Conservation (phyloP, 1,140 invertebrate genomes). For the Drosophila sechellia region DNA sequence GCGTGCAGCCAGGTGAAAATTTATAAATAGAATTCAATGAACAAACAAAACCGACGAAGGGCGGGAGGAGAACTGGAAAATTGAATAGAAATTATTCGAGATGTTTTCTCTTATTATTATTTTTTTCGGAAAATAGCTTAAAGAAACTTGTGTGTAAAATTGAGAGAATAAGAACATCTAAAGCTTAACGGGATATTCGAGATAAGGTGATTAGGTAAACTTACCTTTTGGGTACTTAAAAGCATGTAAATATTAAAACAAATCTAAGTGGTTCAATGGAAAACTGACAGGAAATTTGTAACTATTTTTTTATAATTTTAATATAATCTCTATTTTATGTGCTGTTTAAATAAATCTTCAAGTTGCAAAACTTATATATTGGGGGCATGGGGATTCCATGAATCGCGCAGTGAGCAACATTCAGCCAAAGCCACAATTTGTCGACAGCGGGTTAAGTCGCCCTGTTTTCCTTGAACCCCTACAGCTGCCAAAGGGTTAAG, state of each 20-base stretch:
- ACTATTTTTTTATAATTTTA: too few relatives aligned
- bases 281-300: too few relatives aligned
- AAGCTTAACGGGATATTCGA: slow-evolving; percentile 1
- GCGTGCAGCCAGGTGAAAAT: slow-evolving; percentile 34
- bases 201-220: background rate
- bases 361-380: slow-evolving; percentile 15
- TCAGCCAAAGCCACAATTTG: slow-evolving; percentile 53
- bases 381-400: slow-evolving; percentile 5
- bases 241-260: too few relatives aligned
- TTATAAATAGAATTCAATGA: slow-evolving; percentile 50
- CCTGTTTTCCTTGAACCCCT: background rate
- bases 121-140: background rate
- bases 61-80: slow-evolving; percentile 11
- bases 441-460: slow-evolving; percentile 25
- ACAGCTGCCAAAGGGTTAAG: slow-evolving; percentile 39
- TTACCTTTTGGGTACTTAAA: background rate
- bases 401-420: slow-evolving; percentile 33
- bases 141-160: slow-evolving; percentile 9
- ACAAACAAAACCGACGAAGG: slow-evolving; percentile 20
- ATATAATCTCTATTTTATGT: background rate
- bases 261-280: too few relatives aligned
- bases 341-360: slow-evolving; percentile 41
- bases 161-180: slow-evolving; percentile 8
- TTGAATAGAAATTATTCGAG: slow-evolving; percentile 36
- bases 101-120: slow-evolving; percentile 20